Conservation (phyloP, 2,888 invertebrate genomes). For the Cantharis rufa region DNA sequence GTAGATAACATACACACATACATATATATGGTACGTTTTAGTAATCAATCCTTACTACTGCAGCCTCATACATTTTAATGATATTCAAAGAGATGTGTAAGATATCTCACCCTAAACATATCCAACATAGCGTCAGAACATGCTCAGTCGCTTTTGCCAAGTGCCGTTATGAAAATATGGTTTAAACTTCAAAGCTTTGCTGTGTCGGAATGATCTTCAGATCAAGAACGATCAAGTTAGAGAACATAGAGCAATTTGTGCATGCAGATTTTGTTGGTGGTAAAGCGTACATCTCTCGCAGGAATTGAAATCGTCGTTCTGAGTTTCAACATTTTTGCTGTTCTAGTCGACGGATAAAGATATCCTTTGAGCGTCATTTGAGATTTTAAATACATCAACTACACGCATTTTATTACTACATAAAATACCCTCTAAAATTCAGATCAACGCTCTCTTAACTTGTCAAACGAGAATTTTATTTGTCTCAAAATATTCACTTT, state of each 20-base stretch:
- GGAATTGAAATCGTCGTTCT: conserved; percentile 41
- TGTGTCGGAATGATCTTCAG: conserved; percentile 47
- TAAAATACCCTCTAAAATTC: conserved; percentile 11
- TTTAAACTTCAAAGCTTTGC: conserved; percentile 51
- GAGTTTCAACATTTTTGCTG: conserved; percentile 33
- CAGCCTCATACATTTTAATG: conserved; percentile 39
- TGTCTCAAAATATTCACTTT: background rate
- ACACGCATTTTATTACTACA: conserved; percentile 22
- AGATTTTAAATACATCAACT: conserved; percentile 28
- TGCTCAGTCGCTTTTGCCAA: conserved; percentile 19
- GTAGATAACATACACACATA: too few relatives aligned
- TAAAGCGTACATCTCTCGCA: conserved; percentile 42
- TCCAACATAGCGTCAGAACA: conserved; percentile 35
- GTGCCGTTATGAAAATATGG: conserved; percentile 52
- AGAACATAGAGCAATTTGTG: conserved; percentile 49
- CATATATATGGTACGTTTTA: conserved; percentile 1
- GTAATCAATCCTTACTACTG: conserved; percentile 26
- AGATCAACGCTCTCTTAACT: background rate
- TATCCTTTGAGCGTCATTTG: conserved; percentile 37
- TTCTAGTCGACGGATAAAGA: conserved; percentile 33
- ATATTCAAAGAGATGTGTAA: conserved; percentile 37
- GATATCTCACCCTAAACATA: conserved; percentile 36
- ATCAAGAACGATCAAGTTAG: conserved; percentile 43
- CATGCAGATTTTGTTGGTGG: conserved; percentile 49
- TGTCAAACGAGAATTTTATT: background rate